A percentile compares a stretch with the other conserved stretches of the same genome.
Conservation (phyloP, 2,113 vertebrate species). For the Philantomba maxwellii region DNA sequence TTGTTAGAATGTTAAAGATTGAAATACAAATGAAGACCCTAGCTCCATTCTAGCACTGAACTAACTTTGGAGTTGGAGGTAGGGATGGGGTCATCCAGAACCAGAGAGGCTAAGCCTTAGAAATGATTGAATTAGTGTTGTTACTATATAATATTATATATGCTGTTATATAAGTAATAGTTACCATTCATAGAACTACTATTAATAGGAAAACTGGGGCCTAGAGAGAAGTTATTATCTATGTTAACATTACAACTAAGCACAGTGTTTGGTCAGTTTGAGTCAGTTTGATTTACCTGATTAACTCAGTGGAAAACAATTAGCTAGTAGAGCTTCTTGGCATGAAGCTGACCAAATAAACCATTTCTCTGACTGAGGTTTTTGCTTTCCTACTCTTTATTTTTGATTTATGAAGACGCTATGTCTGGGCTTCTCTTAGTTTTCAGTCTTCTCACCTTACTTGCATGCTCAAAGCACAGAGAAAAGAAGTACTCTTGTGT, state of each 20-base stretch:
- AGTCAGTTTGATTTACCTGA: slow-evolving; percentile 18
- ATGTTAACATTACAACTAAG: slow-evolving; percentile 15
- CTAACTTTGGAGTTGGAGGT: not conserved
- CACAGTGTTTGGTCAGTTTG: not conserved
- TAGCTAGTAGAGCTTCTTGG: not conserved
- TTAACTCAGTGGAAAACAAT: not conserved
- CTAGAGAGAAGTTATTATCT: not conserved
- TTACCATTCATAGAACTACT: not conserved
- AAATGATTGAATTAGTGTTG: not conserved
- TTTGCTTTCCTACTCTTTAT: slow-evolving; percentile 1
- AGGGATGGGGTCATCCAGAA: not conserved
- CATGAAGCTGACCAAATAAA: not conserved
- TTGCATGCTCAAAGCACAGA: not conserved
- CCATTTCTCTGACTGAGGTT: not conserved
- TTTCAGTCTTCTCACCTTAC: not conserved
- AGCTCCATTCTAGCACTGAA: not conserved
- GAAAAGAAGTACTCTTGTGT: not conserved
- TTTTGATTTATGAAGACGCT: not conserved
- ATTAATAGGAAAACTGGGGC: not conserved
- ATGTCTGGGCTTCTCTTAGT: not conserved
- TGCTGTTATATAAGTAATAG: not conserved
- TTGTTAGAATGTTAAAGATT: not conserved
- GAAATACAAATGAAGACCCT: not conserved
- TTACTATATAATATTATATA: not conserved
- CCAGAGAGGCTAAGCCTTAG: not conserved